Conservation (phyloP, 2,797 vertebrate genomes). For the Oreochromis grahami region DNA sequence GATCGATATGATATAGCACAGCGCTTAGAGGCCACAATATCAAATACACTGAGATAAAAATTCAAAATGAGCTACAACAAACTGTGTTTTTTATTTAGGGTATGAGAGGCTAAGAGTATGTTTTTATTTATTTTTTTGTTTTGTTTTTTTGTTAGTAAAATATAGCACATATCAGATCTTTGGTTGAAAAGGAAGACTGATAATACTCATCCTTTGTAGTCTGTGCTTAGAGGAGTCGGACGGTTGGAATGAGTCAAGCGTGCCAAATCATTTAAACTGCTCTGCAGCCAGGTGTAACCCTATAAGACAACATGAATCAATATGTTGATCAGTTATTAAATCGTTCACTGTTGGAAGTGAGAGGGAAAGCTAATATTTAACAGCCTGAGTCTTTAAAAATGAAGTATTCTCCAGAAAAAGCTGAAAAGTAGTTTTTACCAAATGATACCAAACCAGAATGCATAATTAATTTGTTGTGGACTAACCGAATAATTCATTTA, state of each 20-base stretch:
- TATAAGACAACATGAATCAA: not conserved
- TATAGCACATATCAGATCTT: not conserved
- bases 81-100: not conserved
- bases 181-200: not conserved
- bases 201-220: not conserved
- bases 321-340: not conserved
- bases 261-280: not conserved
- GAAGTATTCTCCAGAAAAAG: not conserved
- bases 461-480: not conserved
- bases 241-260: not conserved
- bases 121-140: not conserved
- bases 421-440: not conserved
- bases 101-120: not conserved
- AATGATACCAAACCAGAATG: not conserved
- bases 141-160: not conserved
- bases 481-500: not conserved
- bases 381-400: not conserved
- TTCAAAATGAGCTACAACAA: not conserved
- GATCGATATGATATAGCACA: not conserved
- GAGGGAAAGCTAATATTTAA: not conserved
- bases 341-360: not conserved
- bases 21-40: not conserved
- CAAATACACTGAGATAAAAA: not conserved
- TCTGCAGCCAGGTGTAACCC: not conserved
- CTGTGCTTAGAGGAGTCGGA: not conserved